A percentile compares a stretch with the other conserved stretches of the same genome.
These are phyloP conservation scores for Apodemia mormo DNA, from an alignment of 2,888 invertebrate genomes.

Conservation along the genomic window DNA sequence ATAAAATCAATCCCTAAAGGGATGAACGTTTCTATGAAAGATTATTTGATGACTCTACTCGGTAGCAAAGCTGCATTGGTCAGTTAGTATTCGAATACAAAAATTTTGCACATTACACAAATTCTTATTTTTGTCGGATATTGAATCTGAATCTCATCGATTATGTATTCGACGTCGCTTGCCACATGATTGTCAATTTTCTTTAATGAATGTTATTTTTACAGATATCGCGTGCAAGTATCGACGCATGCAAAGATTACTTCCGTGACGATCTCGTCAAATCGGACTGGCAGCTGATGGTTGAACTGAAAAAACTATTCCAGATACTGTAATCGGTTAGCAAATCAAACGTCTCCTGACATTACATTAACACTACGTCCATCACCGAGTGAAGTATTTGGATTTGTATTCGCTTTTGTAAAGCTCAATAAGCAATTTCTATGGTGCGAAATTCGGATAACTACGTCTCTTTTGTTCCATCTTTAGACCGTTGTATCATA, in stretches of 20 bases:
- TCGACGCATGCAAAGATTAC: slow-evolving; percentile 99
- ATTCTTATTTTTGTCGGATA: too few relatives aligned
- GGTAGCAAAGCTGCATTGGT: too few relatives aligned
- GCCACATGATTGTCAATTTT: too few relatives aligned
- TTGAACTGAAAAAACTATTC: slow-evolving; percentile 98
- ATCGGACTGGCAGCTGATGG: slow-evolving; percentile 98
- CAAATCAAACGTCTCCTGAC: slow-evolving; percentile 6
- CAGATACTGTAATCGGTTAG: slow-evolving; percentile 89
- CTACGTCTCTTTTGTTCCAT: slow-evolving; percentile 64
- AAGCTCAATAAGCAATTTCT: slow-evolving; percentile 45
- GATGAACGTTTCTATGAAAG: too few relatives aligned
- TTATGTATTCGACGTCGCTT: too few relatives aligned
- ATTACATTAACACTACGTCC: slow-evolving; percentile 13
- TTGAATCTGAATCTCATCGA: too few relatives aligned
- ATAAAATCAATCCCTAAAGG: too few relatives aligned
- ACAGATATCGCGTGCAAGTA: slow-evolving; percentile 98
- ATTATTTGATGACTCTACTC: too few relatives aligned
- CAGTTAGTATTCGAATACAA: too few relatives aligned
- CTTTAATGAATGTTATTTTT: slow-evolving; percentile 44
- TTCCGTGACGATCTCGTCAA: slow-evolving; percentile 98
- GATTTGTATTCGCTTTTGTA: slow-evolving; percentile 39
- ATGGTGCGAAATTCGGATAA: slow-evolving; percentile 41
- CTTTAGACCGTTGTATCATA: slow-evolving; percentile 55
- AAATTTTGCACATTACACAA: too few relatives aligned
- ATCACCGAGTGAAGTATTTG: slow-evolving; percentile 6